A percentile compares a stretch with the other conserved stretches of the same genome.
These are phyloP conservation scores for Alligator sinensis DNA, from an alignment of 2,113 vertebrate species.

Conservation along the genomic window DNA sequence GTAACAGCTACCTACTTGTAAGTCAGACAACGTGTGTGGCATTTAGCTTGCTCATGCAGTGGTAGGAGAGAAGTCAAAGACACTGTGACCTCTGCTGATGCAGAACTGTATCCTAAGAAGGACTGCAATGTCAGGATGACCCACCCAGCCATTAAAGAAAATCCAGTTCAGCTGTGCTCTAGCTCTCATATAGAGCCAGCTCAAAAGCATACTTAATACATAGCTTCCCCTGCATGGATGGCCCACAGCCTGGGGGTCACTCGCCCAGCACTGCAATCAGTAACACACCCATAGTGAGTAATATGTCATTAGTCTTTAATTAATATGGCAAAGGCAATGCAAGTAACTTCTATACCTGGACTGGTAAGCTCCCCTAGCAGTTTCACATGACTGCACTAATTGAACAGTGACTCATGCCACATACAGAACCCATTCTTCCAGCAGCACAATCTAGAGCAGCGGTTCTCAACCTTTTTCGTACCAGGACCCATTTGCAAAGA, in stretches of 20 bases:
- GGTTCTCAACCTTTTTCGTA: too few species aligned
- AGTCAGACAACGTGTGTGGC: neutral
- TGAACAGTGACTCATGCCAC: neutral
- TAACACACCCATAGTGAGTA: neutral
- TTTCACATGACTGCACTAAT: neutral
- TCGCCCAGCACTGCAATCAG: neutral
- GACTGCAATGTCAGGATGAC: fast-evolving
- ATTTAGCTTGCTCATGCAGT: neutral
- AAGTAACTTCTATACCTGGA: neutral
- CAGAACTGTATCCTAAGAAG: neutral
- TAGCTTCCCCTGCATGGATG: fast-evolving
- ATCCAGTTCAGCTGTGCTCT: neutral
- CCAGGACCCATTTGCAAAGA: too few species aligned
- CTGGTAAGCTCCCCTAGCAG: neutral
- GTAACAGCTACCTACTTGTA: fast-evolving
- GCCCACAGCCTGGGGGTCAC: fast-evolving
- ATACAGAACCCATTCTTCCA: neutral
- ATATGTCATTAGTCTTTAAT: neutral
- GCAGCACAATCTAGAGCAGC: neutral
- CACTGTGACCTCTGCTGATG: fast-evolving
- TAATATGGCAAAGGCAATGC: neutral
- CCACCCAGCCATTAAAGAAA: neutral
- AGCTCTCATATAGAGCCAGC: neutral
- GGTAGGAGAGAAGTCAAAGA: neutral
- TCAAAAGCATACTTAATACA: neutral